Conservation (phyloP, 2,888 invertebrate genomes). For the Ligdia adustata region DNA sequence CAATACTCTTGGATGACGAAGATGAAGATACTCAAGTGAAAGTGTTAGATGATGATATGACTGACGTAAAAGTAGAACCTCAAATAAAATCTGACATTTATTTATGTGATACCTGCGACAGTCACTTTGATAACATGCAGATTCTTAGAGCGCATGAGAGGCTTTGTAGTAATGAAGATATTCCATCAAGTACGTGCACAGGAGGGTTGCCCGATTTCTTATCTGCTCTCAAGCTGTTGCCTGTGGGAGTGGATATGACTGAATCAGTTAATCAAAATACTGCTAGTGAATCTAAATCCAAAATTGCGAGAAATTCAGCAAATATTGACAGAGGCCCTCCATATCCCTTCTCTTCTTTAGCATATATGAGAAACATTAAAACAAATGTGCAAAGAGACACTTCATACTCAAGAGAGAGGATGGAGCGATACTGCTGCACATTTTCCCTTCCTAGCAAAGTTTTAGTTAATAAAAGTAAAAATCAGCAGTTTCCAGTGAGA, state of each 20-base stretch:
- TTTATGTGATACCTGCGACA: constrained; percentile 90
- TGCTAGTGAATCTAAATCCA: constrained; percentile 52
- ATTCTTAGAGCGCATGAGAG: constrained; percentile 71
- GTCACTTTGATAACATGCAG: constrained; percentile 85
- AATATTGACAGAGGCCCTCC: constrained; percentile 71
- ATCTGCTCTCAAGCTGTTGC: constrained; percentile 65
- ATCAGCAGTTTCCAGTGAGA: constrained; percentile 67
- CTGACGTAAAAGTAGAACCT: constrained; percentile 38
- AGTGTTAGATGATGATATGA: constrained; percentile 6
- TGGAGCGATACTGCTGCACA: constrained; percentile 74
- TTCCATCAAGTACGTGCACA: constrained; percentile 50
- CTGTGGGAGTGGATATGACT: constrained; percentile 44
- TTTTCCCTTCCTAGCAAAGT: constrained; percentile 57
- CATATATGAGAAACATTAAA: constrained; percentile 69
- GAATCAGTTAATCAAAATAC: constrained; percentile 29
- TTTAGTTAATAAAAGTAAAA: constrained; percentile 66
- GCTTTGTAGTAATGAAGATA: constrained; percentile 67
- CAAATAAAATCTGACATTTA: constrained; percentile 87
- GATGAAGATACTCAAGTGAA: constrained; percentile 27
- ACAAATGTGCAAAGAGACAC: constrained; percentile 59
- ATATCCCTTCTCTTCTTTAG: constrained; percentile 78
- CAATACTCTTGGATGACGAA: constrained; percentile 18
- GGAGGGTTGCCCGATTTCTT: constrained; percentile 69
- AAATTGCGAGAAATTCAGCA: constrained; percentile 60
- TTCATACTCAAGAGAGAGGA: constrained; percentile 65